Evolutionary conservation across 2,113 vertebrate species (phyloP), one percentile per base, ranked within the genome.

Genomic region (Myotis davidii): DNA sequence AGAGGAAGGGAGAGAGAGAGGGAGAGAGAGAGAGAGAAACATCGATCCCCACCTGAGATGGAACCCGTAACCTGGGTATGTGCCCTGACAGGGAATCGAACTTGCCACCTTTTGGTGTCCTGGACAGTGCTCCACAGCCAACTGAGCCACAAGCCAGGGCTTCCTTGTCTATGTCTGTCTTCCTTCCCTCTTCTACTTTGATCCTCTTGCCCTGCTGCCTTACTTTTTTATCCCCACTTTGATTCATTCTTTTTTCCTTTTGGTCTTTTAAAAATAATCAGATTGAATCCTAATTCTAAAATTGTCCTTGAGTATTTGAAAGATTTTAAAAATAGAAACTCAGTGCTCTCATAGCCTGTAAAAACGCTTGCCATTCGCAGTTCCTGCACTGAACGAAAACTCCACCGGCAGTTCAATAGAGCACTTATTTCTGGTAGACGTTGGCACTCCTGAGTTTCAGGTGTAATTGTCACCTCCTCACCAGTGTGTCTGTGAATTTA

Each of bases 301-400:
- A 50, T 56, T 54, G 42, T 83, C 61, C 54, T 77, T 70, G 59
- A 78, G 37, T 90, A 61, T 79, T 74, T 85, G 48, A 85, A 93
- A 48, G 45, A 50, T 83, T 96, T 94, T 72, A 73, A 77, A 96
- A 94, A 61, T 69, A 92, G 92, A 50, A 45, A 69, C 86, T 79
- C 11, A 34, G 6, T 54, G 39, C 70, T 74, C 52, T 79, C 69
- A 14, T 64, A 88, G 85, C 37, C 9, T 32, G 27, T 67, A 34
- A 73, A 83, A 56, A 83, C 34, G 77, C 88, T 85, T 79, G 48
- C 84, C 86, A 74, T 94, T 48, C 13, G 5, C 21, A 18, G 74
- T 54, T 54, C 48, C 69, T 90, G 4, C 52, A 12, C 25, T 2
- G 45, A 73, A 89, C 82, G 74, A 85, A 50, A 86, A 54, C 48